A percentile compares a stretch with the other conserved stretches of the same genome.
Conservation (phyloP, 2,888 invertebrate species). For the Listrodromus nycthemerus region DNA sequence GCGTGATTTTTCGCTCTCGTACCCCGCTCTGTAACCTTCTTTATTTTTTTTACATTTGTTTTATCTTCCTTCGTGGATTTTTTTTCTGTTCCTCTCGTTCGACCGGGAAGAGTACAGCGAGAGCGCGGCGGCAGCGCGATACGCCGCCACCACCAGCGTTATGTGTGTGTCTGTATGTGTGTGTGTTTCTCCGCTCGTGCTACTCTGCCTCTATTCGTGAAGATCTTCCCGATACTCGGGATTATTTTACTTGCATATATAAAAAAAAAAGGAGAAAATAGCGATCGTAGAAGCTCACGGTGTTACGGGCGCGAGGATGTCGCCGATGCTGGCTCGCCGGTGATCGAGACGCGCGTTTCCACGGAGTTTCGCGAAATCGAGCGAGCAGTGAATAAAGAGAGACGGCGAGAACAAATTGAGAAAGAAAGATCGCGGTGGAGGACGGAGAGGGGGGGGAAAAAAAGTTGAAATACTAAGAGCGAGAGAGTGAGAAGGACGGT, state of each 20-base stretch:
- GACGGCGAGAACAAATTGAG: conserved; percentile 32
- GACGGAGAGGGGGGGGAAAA: conserved; percentile 33
- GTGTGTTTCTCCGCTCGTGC: conserved; percentile 20
- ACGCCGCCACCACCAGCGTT: conserved; percentile 26
- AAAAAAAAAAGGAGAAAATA: conserved; percentile 24
- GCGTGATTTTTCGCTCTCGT: conserved; percentile 71
- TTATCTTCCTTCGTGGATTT: background rate
- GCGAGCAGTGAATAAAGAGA: conserved; percentile 35
- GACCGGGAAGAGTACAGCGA: conserved; percentile 30
- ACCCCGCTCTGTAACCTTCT: conserved; percentile 2
- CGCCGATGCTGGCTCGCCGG: conserved; percentile 59
- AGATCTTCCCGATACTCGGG: conserved; percentile 14
- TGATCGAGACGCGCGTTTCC: conserved; percentile 57
- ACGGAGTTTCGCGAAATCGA: conserved; percentile 62
- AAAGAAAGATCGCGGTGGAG: conserved; percentile 26
- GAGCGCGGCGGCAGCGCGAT: conserved; percentile 33
- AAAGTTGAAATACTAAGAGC: conserved; percentile 54
- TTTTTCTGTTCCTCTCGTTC: background rate
- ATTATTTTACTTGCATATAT: background rate
- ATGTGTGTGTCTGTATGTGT: conserved; percentile 39
- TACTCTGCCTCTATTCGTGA: conserved; percentile 5
- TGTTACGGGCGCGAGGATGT: conserved; percentile 54
- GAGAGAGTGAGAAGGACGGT: conserved; percentile 54
- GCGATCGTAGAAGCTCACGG: background rate
- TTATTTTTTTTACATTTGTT: conserved; percentile 6